Conservation (phyloP, 2,888 invertebrate genomes). For the Julus scanicus region DNA sequence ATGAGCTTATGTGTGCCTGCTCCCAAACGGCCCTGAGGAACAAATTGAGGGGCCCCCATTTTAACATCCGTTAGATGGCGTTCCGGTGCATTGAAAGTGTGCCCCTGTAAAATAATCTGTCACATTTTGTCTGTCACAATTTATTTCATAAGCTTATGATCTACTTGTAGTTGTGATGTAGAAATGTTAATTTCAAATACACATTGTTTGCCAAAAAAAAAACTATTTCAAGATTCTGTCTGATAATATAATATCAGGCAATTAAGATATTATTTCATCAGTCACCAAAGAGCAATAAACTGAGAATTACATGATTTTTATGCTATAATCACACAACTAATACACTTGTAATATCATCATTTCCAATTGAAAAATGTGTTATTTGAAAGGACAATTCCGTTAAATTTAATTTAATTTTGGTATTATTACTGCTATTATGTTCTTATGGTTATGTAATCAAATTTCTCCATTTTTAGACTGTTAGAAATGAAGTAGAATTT, state of each 20-base stretch:
- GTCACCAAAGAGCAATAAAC: too few relatives aligned
- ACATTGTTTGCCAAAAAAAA: too few relatives aligned
- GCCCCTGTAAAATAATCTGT: background rate
- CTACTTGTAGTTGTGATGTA: too few relatives aligned
- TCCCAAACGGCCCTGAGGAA: background rate
- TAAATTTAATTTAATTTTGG: background rate
- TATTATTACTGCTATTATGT: background rate
- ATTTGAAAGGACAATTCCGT: background rate
- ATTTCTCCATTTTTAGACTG: background rate
- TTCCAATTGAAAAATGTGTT: background rate
- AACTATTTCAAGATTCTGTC: too few relatives aligned
- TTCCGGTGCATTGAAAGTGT: background rate
- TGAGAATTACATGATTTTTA: too few relatives aligned
- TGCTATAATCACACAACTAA: too few relatives aligned
- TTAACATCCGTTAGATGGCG: background rate
- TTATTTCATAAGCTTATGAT: too few relatives aligned
- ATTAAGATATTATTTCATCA: too few relatives aligned
- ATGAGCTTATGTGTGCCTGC: constrained; percentile 33
- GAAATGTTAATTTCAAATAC: too few relatives aligned
- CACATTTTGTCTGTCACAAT: too few relatives aligned
- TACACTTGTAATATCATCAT: background rate
- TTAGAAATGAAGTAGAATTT: background rate
- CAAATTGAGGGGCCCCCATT: background rate
- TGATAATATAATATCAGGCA: too few relatives aligned
- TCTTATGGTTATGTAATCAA: background rate